phyloP scores from a whole-genome alignment of 2,888 invertebrate genomes.

The Dermolepida albohirtum region DNA sequence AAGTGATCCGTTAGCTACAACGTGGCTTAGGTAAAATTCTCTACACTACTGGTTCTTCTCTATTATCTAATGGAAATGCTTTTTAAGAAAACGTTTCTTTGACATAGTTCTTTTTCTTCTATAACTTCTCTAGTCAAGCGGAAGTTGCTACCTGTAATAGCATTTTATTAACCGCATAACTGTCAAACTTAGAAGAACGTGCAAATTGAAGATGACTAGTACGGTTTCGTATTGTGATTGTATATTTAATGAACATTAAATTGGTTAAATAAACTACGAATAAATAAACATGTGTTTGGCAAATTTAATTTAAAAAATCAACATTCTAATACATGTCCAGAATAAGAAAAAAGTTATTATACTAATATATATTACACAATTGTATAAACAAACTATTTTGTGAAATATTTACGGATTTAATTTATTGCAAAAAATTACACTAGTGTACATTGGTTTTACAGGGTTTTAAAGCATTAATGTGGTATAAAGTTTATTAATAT shows the following conservation, averaged over 20 bases:
- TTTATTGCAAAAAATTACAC: no score
- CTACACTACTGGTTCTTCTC: conserved; percentile 16
- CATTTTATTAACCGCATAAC: conserved; percentile 15
- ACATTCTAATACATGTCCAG: no score
- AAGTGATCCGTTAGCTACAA: conserved; percentile 40
- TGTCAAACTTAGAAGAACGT: background rate
- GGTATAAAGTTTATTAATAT: no score
- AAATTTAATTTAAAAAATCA: background rate
- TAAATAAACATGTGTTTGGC: background rate
- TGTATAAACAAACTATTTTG: no score
- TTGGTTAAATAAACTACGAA: background rate
- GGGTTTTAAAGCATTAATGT: no score
- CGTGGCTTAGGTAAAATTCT: conserved; percentile 41
- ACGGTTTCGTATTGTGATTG: no score
- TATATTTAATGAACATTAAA: background rate
- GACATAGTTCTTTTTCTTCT: conserved; percentile 2
- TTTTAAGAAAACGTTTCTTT: conserved; percentile 14
- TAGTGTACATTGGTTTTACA: no score
- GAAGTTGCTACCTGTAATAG: background rate
- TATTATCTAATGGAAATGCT: conserved; percentile 2
- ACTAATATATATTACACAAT: no score
- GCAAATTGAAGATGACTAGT: background rate
- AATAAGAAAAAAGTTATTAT: no score
- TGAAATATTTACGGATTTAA: no score
- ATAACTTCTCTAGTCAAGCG: background rate